A percentile compares a stretch with the other conserved stretches of the same genome.
Evolutionary conservation across 1,140 invertebrate genomes (phyloP).

Genomic region (Triops longicaudatus): DNA sequence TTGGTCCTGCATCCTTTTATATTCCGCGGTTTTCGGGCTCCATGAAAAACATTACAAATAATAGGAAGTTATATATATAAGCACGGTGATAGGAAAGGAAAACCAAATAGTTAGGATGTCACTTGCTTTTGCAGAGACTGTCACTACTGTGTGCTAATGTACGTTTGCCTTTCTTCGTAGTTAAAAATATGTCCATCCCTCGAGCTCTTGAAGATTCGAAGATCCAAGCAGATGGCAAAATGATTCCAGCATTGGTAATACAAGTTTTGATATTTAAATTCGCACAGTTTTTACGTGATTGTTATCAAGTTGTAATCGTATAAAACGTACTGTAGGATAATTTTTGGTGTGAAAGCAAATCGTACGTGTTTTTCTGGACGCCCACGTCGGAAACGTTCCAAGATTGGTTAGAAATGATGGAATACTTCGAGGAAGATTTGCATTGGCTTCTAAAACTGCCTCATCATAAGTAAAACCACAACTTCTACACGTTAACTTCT

Average conservation of each 20-base stretch:
- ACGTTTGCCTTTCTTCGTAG: background rate
- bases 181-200: background rate
- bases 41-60: no score
- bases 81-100: no score
- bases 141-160: no score
- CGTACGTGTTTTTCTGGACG: slow-evolving; percentile 40
- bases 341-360: slow-evolving; percentile 32
- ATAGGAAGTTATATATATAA: no score
- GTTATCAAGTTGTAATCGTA: no score
- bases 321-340: background rate
- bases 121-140: no score
- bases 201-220: background rate
- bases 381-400: slow-evolving; percentile 38
- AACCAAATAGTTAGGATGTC: no score
- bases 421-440: slow-evolving; percentile 48
- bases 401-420: slow-evolving; percentile 48
- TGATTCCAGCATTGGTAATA: background rate
- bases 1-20: no score
- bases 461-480: slow-evolving; percentile 41
- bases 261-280: no score
- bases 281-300: no score
- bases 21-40: no score
- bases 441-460: slow-evolving; percentile 47
- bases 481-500: slow-evolving; percentile 4
- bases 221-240: background rate